phyloP scores from a whole-genome alignment of 2,888 invertebrate species.

The Hylaea fasciaria region DNA sequence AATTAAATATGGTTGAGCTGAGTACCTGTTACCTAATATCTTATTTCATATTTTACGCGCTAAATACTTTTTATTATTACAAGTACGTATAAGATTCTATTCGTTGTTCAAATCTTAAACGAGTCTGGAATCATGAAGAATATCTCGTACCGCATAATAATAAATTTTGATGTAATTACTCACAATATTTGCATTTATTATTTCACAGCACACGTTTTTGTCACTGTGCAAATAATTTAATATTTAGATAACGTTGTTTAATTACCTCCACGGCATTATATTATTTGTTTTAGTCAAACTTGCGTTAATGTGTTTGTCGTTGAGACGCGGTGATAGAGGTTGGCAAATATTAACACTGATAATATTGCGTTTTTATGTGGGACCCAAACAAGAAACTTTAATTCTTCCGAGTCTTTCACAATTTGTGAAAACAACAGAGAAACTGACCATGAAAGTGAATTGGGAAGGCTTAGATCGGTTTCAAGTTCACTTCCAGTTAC shows the following conservation, averaged over 20 bases:
- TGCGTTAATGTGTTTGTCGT: constrained; percentile 54
- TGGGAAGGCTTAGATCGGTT: background rate
- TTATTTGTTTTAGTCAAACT: constrained; percentile 64
- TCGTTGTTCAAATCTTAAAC: constrained; percentile 27
- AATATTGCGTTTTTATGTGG: constrained; percentile 59
- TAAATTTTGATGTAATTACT: constrained; percentile 76
- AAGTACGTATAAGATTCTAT: too few species aligned
- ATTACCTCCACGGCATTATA: constrained; percentile 69
- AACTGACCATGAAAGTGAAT: constrained; percentile 33
- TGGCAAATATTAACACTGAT: constrained; percentile 57
- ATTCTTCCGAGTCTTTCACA: constrained; percentile 36
- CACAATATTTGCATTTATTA: constrained; percentile 75
- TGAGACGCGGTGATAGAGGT: constrained; percentile 56
- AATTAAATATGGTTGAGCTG: too few species aligned
- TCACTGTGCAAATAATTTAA: constrained; percentile 74
- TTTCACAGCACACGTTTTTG: constrained; percentile 70
- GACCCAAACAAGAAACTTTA: constrained; percentile 57
- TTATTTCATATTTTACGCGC: too few species aligned
- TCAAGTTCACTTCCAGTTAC: constrained; percentile 2
- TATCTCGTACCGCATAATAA: constrained; percentile 55
- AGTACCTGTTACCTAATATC: too few species aligned
- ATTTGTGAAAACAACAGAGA: constrained; percentile 27
- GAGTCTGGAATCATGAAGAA: background rate
- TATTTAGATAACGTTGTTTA: constrained; percentile 77
- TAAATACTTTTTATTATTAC: too few species aligned